Percentiles rank a stretch among this genome's conserved stretches.
Evolutionary conservation across 2,888 invertebrate genomes (phyloP).

Genomic region (Timema podura): DNA sequence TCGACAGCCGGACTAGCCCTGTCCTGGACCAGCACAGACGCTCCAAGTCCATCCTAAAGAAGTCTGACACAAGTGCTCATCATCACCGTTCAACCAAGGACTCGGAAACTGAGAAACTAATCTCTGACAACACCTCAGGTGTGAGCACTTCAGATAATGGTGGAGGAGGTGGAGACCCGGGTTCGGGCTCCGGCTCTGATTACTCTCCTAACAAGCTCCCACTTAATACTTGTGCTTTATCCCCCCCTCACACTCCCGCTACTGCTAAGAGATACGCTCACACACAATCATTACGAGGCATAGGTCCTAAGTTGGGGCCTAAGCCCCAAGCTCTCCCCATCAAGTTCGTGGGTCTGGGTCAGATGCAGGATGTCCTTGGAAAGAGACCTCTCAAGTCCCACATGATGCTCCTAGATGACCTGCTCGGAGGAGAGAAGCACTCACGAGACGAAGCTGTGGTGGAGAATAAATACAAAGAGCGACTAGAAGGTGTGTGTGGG

Average conservation of each 20-base stretch:
- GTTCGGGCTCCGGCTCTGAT: slow-evolving; percentile 42
- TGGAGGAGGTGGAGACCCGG: slow-evolving; percentile 41
- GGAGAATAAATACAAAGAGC: slow-evolving; percentile 43
- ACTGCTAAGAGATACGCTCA: slow-evolving; percentile 9
- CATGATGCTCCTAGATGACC: slow-evolving; percentile 46
- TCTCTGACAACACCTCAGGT: slow-evolving; percentile 56
- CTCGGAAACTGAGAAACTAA: slow-evolving; percentile 71
- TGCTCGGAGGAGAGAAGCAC: slow-evolving; percentile 44
- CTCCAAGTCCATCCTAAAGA: slow-evolving; percentile 74
- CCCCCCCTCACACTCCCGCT: slow-evolving; percentile 28
- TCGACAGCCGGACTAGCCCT: slow-evolving; percentile 59
- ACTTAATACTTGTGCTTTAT: slow-evolving; percentile 17
- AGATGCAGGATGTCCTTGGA: slow-evolving; percentile 33
- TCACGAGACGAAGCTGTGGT: slow-evolving; percentile 43
- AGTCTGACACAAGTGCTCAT: slow-evolving; percentile 59
- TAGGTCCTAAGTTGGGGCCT: slow-evolving; percentile 33
- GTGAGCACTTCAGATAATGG: slow-evolving; percentile 48
- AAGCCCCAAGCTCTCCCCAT: slow-evolving; percentile 41
- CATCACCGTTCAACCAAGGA: slow-evolving; percentile 50
- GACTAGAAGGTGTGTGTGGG: slow-evolving; percentile 24
- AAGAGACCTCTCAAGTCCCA: slow-evolving; percentile 40
- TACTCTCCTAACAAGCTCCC: slow-evolving; percentile 40
- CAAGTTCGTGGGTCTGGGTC: slow-evolving; percentile 42
- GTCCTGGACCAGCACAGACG: slow-evolving; percentile 62
- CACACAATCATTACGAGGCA: slow-evolving; percentile 21